Conservation (phyloP, 2,113 vertebrate genomes). For the Edolisoma coerulescens region DNA sequence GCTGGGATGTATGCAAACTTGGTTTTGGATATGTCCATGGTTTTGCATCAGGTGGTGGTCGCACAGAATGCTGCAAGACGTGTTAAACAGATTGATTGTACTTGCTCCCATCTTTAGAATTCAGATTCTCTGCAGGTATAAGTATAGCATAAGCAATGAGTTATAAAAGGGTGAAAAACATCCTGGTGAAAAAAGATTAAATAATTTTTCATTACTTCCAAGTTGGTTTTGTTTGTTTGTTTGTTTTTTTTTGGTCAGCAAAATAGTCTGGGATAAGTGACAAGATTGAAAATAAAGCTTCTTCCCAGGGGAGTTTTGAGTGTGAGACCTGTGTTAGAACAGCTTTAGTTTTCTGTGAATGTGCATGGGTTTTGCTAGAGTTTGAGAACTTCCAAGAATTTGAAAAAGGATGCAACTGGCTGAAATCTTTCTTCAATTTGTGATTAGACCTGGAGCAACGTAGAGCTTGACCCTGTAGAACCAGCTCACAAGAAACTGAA, state of each 20-base stretch:
- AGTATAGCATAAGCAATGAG: not conserved
- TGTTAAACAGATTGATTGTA: not conserved
- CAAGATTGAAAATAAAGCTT: not conserved
- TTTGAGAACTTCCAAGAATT: not conserved
- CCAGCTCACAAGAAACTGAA: slow-evolving; percentile 17
- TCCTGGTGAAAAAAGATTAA: not conserved
- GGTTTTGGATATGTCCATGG: not conserved
- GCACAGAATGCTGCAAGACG: not conserved
- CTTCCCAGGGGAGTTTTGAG: not conserved
- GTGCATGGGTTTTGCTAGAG: not conserved
- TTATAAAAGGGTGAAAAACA: not conserved
- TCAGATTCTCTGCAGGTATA: not conserved
- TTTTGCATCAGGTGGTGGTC: not conserved
- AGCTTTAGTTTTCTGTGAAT: not conserved
- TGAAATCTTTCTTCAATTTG: not conserved
- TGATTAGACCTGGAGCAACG: slow-evolving; percentile 51
- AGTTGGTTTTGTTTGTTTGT: not conserved
- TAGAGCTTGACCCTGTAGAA: slow-evolving; percentile 53
- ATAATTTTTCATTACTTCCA: not conserved
- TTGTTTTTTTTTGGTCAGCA: not conserved
- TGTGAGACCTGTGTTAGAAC: not conserved
- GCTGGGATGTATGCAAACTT: not conserved
- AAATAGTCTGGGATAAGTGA: not conserved
- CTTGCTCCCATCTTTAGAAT: not conserved
- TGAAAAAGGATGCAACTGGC: not conserved